phyloP scores from a whole-genome alignment of 92 coral and sea anemone genomes.

The Siderastrea radians region DNA sequence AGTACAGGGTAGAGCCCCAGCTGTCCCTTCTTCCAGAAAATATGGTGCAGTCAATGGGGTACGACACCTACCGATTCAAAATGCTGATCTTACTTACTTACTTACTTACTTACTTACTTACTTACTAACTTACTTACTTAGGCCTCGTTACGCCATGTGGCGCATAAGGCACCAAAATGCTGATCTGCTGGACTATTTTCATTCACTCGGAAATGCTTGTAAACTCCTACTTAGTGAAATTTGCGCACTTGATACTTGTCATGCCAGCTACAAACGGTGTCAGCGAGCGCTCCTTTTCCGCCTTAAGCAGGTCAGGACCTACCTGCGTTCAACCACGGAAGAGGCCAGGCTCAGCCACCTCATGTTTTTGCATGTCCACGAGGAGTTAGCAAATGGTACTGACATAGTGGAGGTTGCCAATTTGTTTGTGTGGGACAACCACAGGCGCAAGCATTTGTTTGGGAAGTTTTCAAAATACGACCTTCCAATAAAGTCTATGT shows the following conservation, averaged over 20 bases:
- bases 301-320: constrained; percentile 17
- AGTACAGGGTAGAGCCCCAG: constrained; percentile 60
- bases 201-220: constrained; percentile 40
- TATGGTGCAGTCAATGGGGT: constrained; percentile 53
- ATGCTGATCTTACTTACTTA: too few relatives aligned
- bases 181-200: constrained; percentile 55
- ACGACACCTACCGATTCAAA: neutral
- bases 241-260: constrained; percentile 47
- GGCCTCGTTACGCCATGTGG: too few relatives aligned
- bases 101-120: neutral
- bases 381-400: too few relatives aligned
- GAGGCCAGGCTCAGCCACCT: too few relatives aligned
- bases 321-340: too few relatives aligned
- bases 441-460: too few relatives aligned
- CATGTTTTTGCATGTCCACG: too few relatives aligned
- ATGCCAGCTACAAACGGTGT: constrained; percentile 62
- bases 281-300: constrained; percentile 69
- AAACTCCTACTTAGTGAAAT: constrained; percentile 55
- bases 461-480: too few relatives aligned
- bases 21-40: constrained; percentile 67
- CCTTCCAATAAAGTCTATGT: too few relatives aligned
- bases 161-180: constrained; percentile 22
- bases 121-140: neutral
- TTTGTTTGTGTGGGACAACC: too few relatives aligned
- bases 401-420: too few relatives aligned